phyloP scores from a whole-genome alignment of 2,888 invertebrate species.

The Eupeodes latifasciatus region DNA sequence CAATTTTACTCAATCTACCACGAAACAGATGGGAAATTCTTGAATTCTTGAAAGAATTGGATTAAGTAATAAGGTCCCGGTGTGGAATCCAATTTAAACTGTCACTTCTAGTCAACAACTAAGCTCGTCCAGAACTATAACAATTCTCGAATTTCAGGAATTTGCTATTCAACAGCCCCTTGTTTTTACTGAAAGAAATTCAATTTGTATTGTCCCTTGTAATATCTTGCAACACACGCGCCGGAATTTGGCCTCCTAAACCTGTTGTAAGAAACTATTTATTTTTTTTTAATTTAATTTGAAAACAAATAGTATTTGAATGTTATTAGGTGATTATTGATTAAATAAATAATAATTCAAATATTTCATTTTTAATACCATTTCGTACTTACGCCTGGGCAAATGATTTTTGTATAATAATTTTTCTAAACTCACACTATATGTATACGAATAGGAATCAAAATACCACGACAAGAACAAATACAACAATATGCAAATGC shows the following conservation, averaged over 20 bases:
- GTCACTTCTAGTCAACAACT: too few relatives aligned
- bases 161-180: too few relatives aligned
- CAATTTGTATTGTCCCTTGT: slow-evolving; percentile 34
- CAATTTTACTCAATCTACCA: too few relatives aligned
- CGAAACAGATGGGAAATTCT: too few relatives aligned
- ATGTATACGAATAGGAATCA: slow-evolving; percentile 18
- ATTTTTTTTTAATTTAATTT: slow-evolving; percentile 25
- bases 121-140: too few relatives aligned
- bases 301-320: slow-evolving; percentile 61
- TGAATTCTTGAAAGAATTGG: too few relatives aligned
- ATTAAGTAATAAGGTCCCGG: too few relatives aligned
- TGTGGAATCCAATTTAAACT: too few relatives aligned
- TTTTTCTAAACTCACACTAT: slow-evolving; percentile 71
- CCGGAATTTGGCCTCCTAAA: slow-evolving; percentile 63
- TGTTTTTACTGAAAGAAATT: slow-evolving; percentile 11
- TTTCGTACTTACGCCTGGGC: slow-evolving; percentile 83
- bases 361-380: slow-evolving; percentile 83
- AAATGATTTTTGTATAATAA: slow-evolving; percentile 50
- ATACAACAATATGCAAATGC: slow-evolving; percentile 34
- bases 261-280: slow-evolving; percentile 76
- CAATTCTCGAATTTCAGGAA: too few relatives aligned
- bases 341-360: slow-evolving; percentile 76
- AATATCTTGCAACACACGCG: slow-evolving; percentile 65
- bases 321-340: slow-evolving; percentile 62
- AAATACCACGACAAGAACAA: slow-evolving; percentile 63